Conservation (phyloP, 2,888 invertebrate genomes). For the Cataglyphis cursor region DNA sequence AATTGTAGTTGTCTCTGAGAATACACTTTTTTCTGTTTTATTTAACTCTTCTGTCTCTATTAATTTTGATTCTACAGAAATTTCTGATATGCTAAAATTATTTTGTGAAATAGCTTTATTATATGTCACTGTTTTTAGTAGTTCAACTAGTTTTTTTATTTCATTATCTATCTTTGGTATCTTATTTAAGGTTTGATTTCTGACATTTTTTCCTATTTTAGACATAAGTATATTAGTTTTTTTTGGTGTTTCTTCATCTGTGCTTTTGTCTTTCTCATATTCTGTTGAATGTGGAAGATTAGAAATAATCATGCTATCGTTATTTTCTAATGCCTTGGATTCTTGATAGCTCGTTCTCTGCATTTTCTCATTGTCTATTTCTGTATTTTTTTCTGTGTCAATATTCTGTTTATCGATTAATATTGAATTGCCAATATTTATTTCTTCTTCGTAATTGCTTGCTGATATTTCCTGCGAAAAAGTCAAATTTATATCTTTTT, state of each 20-base stretch:
- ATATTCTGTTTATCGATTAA: neutral
- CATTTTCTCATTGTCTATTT: neutral
- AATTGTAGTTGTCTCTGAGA: neutral
- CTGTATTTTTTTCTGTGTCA: neutral
- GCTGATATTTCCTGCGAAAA: neutral
- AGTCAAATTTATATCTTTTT: neutral
- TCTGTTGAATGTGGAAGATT: neutral
- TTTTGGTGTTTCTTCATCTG: slow-evolving; percentile 1
- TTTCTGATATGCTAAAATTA: neutral
- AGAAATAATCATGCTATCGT: neutral
- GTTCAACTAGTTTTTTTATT: neutral
- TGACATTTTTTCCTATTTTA: neutral
- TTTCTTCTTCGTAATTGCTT: neutral
- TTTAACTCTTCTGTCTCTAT: neutral
- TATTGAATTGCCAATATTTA: neutral
- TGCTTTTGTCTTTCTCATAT: neutral
- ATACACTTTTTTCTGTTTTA: neutral
- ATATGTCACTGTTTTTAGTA: slow-evolving; percentile 1
- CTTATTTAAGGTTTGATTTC: neutral
- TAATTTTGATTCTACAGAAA: neutral
- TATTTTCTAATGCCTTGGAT: slow-evolving; percentile 18
- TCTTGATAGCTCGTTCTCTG: neutral
- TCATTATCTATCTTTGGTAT: neutral
- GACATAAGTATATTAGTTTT: neutral
- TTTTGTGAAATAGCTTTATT: slow-evolving; percentile 32